Conservation (phyloP, 2,888 invertebrate genomes). For the Allolobophora icterica region DNA sequence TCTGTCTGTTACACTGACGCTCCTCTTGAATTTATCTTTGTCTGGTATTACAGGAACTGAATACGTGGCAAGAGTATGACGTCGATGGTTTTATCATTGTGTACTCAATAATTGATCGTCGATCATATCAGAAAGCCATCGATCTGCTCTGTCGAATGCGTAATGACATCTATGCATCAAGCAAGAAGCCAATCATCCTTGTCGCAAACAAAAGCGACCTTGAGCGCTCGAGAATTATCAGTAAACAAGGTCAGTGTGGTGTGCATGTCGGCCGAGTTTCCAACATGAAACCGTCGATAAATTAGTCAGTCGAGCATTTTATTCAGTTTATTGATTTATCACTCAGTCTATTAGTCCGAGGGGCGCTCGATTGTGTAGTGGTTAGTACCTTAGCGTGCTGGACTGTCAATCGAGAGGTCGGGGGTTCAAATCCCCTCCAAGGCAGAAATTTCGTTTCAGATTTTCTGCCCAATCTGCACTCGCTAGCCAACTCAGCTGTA, state of each 20-base stretch:
- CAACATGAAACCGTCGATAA: neutral
- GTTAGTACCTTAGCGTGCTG: no score
- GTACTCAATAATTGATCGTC: slow-evolving; percentile 85
- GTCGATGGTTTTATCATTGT: slow-evolving; percentile 87
- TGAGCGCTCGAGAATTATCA: slow-evolving; percentile 36
- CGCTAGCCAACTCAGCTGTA: no score
- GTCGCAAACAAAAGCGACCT: slow-evolving; percentile 39
- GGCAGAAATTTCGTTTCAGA: no score
- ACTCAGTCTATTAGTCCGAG: neutral
- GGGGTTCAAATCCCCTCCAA: no score
- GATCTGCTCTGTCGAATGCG: slow-evolving; percentile 85
- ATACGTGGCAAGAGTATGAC: slow-evolving; percentile 61
- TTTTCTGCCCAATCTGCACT: no score
- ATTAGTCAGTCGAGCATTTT: neutral
- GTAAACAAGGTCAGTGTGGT: slow-evolving; percentile 37
- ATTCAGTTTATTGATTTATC: neutral
- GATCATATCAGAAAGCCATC: slow-evolving; percentile 82
- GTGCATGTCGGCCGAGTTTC: neutral
- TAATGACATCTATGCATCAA: slow-evolving; percentile 66
- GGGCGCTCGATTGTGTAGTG: no score
- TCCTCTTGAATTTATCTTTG: neutral
- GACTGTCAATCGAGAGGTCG: no score
- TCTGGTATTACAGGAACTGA: slow-evolving; percentile 39
- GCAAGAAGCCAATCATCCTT: slow-evolving; percentile 33
- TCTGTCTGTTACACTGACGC: no score